Evolutionary conservation across 2,113 vertebrate species (phyloP).

Genomic region (Chionomys nivalis): DNA sequence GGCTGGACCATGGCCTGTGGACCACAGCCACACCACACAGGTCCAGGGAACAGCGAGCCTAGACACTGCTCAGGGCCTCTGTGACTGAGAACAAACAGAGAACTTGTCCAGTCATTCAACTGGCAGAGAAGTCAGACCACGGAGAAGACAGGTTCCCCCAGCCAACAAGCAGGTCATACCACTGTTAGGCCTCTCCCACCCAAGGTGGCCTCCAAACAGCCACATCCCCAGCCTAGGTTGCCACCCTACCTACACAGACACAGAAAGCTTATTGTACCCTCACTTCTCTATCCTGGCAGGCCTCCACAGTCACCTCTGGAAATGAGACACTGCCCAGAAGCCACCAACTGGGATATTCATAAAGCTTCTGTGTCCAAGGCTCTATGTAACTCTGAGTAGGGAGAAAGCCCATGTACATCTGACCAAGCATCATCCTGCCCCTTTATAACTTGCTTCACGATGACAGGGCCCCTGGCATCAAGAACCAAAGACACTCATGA

Average conservation of each 20-base stretch:
- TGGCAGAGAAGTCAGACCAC: background rate
- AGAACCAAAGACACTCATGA: background rate
- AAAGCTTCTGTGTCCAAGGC: background rate
- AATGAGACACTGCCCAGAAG: background rate
- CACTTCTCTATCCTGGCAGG: background rate
- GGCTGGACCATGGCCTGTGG: background rate
- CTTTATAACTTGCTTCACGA: background rate
- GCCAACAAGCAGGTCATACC: background rate
- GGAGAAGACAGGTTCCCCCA: background rate
- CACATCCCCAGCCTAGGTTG: background rate
- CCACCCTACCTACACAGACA: background rate
- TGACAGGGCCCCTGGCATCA: background rate
- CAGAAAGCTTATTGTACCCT: slow-evolving; percentile 27
- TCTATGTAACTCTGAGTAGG: background rate
- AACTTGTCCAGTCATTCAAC: background rate
- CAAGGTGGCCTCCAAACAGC: background rate
- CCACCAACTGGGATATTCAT: background rate
- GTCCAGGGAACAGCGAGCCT: background rate
- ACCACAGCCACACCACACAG: background rate
- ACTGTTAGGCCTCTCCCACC: background rate
- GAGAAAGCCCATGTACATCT: background rate
- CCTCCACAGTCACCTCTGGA: slow-evolving; percentile 14
- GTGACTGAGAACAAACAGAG: background rate
- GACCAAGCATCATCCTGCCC: background rate
- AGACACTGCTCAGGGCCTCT: background rate